These are phyloP conservation scores for Bufo bufo DNA, from an alignment of 2,113 vertebrate genomes.

Conservation along the genomic window DNA sequence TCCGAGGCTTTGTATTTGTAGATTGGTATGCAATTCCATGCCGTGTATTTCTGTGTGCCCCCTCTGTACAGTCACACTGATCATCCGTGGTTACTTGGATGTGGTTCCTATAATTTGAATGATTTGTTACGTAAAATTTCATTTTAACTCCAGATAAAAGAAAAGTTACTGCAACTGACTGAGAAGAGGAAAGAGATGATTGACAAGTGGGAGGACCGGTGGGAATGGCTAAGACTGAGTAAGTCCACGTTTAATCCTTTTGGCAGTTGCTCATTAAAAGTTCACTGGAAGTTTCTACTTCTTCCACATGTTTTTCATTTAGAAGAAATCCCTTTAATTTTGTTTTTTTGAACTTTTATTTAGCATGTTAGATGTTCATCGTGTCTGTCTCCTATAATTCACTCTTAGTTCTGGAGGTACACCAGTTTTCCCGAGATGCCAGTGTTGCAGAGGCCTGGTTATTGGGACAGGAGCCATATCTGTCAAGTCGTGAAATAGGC, in stretches of 20 bases:
- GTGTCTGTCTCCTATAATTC: background rate
- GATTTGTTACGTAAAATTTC: background rate
- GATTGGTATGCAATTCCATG: no score
- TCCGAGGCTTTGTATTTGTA: no score
- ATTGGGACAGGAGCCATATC: constrained; percentile 92
- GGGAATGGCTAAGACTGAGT: constrained; percentile 98
- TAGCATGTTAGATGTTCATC: background rate
- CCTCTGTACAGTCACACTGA: no score
- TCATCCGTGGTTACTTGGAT: no score
- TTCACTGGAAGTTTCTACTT: background rate
- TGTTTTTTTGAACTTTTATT: background rate
- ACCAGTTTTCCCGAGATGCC: constrained; percentile 94
- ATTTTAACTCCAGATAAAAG: constrained; percentile 84
- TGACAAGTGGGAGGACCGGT: constrained; percentile 98
- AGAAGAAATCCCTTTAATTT: background rate
- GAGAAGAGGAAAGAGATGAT: constrained; percentile 99
- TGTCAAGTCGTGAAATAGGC: constrained; percentile 89
- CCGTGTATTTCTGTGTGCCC: no score
- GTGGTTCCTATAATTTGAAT: background rate
- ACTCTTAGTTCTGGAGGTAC: constrained; percentile 90
- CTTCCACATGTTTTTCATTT: background rate
- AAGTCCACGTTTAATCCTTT: constrained; percentile 64
- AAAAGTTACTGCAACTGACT: constrained; percentile 91
- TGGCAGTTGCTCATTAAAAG: background rate
- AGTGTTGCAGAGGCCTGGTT: constrained; percentile 97